Evolutionary conservation across 2,797 vertebrate species (phyloP), one percentile per base, ranked within the genome.

Genomic region (Chiroxiphia lanceolata): DNA sequence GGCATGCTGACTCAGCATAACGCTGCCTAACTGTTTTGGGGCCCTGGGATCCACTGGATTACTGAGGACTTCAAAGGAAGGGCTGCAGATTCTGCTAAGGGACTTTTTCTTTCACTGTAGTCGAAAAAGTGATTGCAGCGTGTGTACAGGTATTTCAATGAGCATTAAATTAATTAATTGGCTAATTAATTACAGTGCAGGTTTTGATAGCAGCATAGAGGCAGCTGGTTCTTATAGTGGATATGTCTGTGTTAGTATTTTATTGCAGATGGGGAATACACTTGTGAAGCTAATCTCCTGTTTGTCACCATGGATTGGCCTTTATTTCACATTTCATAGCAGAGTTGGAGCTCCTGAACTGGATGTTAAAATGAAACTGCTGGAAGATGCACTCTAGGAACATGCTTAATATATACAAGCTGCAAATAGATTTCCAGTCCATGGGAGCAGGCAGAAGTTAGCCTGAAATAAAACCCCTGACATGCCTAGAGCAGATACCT

Each of bases 1-100:
- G 63, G 54, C 54, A 44, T 88, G 71, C 94, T 96, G 92, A 85
- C 70, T 92, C 80, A 81, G 89, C 90, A 86, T 89, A 91, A 81
- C n/a, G 29, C 53, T 68, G 69, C 87, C 75, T 54, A 54, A n/a
- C 53, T 11, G 1, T 70, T 71, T 45, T 44, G 57, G 63, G 61
- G 69, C 42, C 38, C 59, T 56, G 61, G 27, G 67, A 93, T 69
- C 72, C 47, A 33, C 50, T 70, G 83, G 64, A 65, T 79, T 76
- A 53, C 81, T 60, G 84, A 80, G 91, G 79, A 93, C 84, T 87
- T 77, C 82, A 57, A 25, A 86, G 44, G 65, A 82, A 74, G 74
- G 72, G 82, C 85, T 77, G 47, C 72, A 93, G 70, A 65, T 83
- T 86, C 76, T 92, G 70, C 76, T 93, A 64, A 84, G 89, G 69